Conservation (phyloP, 1,140 invertebrate genomes). For the Orussus abietinus region DNA sequence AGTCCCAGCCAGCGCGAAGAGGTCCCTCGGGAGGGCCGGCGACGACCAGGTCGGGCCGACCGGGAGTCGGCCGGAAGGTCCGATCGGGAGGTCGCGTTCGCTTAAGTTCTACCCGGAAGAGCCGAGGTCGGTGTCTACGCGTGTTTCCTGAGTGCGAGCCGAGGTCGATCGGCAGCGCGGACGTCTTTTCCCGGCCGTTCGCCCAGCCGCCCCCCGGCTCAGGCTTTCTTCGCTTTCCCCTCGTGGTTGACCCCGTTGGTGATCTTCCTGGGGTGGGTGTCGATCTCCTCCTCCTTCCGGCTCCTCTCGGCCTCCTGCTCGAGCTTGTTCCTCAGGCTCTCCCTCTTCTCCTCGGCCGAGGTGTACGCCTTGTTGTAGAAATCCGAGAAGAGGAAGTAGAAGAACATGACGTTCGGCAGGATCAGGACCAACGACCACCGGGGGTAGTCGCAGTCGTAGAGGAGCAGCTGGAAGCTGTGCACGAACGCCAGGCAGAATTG, state of each 20-base stretch:
- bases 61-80: too few species aligned
- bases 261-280: not conserved
- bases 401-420: conserved; percentile 76
- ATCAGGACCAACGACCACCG: conserved; percentile 67
- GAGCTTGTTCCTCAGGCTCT: conserved; percentile 1
- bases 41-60: too few species aligned
- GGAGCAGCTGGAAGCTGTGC: conserved; percentile 75
- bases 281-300: conserved; percentile 5
- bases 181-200: too few species aligned
- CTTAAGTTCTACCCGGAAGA: too few species aligned
- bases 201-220: too few species aligned
- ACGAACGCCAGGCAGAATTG: conserved; percentile 75
- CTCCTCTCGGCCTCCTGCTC: conserved; percentile 11
- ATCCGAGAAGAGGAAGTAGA: conserved; percentile 75
- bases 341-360: conserved; percentile 12
- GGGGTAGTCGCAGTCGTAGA: conserved; percentile 84
- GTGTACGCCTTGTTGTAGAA: conserved; percentile 73
- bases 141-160: too few species aligned
- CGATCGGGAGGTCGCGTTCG: too few species aligned
- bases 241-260: conserved; percentile 20
- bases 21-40: too few species aligned
- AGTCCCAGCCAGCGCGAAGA: too few species aligned
- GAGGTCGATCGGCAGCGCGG: too few species aligned
- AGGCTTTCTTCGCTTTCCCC: conserved; percentile 16
- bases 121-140: too few species aligned